phyloP scores from a whole-genome alignment of 2,888 invertebrate genomes.

The Tipula lateralis region DNA sequence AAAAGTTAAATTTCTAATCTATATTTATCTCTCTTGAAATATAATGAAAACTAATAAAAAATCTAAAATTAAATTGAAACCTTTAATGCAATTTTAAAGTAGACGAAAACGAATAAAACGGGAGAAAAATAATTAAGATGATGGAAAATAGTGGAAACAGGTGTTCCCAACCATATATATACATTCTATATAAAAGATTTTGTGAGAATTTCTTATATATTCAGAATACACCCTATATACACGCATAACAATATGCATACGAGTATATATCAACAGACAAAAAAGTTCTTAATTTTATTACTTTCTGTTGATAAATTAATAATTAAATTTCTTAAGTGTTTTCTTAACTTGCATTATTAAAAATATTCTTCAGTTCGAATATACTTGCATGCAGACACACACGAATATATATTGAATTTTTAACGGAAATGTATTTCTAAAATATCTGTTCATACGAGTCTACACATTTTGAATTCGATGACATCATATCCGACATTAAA shows the following conservation, averaged over 20 bases:
- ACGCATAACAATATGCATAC: no score
- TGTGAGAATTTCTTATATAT: background rate
- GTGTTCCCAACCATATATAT: background rate
- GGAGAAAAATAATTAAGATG: background rate
- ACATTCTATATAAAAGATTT: background rate
- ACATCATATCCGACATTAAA: background rate
- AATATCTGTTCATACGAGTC: background rate
- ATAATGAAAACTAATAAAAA: background rate
- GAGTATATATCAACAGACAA: background rate
- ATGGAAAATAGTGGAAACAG: background rate
- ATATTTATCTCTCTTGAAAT: background rate
- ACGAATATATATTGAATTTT: background rate
- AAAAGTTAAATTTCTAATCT: background rate
- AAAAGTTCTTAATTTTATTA: background rate
- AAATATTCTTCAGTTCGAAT: background rate
- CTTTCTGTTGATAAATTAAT: background rate
- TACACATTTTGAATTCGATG: background rate
- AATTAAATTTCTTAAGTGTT: slow-evolving; percentile 19
- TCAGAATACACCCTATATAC: background rate
- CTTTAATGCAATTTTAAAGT: background rate
- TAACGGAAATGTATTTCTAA: background rate
- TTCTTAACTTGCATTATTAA: background rate
- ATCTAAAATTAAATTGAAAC: background rate
- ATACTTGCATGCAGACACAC: background rate
- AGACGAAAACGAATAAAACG: background rate